Conservation (phyloP, 2,888 invertebrate species). For the Polydrusus tereticollis region DNA sequence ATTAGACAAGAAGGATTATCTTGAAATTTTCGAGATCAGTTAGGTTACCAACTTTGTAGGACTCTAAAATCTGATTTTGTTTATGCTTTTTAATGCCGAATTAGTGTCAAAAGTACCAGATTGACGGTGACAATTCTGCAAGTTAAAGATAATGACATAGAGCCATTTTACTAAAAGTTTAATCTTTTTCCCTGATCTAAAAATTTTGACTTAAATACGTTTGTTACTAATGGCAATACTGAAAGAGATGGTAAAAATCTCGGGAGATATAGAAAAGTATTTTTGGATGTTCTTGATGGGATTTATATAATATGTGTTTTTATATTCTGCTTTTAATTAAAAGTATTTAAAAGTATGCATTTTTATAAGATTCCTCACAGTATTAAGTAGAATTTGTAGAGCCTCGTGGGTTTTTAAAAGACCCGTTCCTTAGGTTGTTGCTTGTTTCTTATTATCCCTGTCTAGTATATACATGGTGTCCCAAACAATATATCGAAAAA, state of each 20-base stretch:
- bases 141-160: too few relatives aligned
- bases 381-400: constrained; percentile 20
- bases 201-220: constrained; percentile 22
- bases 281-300: constrained; percentile 14
- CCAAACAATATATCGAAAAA: neutral
- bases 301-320: constrained; percentile 5
- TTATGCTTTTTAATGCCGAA: too few relatives aligned
- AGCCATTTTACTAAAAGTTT: neutral
- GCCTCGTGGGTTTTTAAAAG: neutral
- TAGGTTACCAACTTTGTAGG: too few relatives aligned
- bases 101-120: too few relatives aligned
- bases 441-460: neutral
- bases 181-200: constrained; percentile 1
- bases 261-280: constrained; percentile 1
- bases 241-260: constrained; percentile 13
- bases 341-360: neutral
- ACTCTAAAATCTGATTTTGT: too few relatives aligned
- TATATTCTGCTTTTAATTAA: constrained; percentile 8
- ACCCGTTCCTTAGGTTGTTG: neutral
- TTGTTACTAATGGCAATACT: constrained; percentile 36
- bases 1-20: too few relatives aligned
- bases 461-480: neutral
- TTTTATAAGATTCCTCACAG: constrained; percentile 14
- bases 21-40: too few relatives aligned
- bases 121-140: too few relatives aligned